Percentiles rank a stretch among this genome's conserved stretches.
phyloP scores from a whole-genome alignment of 2,113 vertebrate species.

The Tragelaphus buxtoni region DNA sequence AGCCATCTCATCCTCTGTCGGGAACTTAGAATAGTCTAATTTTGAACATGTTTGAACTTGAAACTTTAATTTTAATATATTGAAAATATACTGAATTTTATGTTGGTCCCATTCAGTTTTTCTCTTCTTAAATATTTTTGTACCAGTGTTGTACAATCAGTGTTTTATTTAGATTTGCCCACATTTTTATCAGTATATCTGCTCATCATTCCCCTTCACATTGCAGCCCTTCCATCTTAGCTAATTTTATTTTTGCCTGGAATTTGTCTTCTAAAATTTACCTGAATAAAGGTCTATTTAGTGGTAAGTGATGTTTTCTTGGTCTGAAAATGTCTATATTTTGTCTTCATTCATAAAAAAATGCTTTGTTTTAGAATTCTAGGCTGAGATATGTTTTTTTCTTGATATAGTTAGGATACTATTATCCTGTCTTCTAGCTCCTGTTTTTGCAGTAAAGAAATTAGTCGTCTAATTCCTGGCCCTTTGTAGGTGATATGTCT shows the following conservation, averaged over 20 bases:
- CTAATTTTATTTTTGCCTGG: background rate
- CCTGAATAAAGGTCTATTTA: background rate
- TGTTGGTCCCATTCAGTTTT: background rate
- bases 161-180: background rate
- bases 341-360: background rate
- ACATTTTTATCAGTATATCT: background rate
- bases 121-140: background rate
- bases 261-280: background rate
- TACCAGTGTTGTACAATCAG: background rate
- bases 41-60: background rate
- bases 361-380: background rate
- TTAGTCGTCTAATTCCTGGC: background rate
- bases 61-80: background rate
- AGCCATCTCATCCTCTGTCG: too few relatives aligned
- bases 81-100: background rate
- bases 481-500: background rate
- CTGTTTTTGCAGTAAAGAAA: background rate
- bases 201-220: background rate
- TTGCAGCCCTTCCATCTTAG: background rate
- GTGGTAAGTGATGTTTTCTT: background rate
- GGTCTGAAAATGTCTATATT: background rate
- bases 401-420: background rate
- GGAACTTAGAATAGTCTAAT: background rate
- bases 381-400: background rate
- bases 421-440: background rate